Conservation (phyloP, 2,113 vertebrate species). For the Furnarius figulus region DNA sequence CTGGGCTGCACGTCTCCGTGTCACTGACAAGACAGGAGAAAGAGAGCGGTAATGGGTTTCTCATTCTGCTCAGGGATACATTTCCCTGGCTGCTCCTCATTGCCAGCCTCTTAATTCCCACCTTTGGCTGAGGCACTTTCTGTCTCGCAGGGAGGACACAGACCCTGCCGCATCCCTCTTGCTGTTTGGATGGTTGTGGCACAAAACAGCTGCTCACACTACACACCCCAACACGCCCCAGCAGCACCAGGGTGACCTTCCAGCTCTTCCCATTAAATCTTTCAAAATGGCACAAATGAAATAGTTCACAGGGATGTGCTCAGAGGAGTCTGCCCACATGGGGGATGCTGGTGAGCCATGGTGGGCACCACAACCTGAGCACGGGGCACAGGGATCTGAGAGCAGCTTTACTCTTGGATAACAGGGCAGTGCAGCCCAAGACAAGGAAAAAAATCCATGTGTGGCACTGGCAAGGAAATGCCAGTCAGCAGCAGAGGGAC, state of each 20-base stretch:
- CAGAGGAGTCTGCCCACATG: neutral
- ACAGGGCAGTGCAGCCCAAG: fast-evolving
- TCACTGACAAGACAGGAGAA: neutral
- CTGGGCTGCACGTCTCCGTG: neutral
- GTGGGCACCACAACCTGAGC: neutral
- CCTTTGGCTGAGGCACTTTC: neutral
- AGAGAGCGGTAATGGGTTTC: neutral
- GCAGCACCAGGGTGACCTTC: neutral
- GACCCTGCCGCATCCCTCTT: neutral
- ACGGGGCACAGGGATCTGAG: neutral
- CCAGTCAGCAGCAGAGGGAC: neutral
- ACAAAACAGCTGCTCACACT: neutral
- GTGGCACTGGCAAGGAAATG: neutral
- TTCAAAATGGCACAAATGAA: neutral
- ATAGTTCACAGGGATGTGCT: neutral
- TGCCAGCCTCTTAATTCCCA: neutral
- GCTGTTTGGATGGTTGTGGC: neutral
- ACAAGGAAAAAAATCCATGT: fast-evolving
- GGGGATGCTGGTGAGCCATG: neutral
- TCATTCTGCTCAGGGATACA: constrained; percentile 18
- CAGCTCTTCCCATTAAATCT: neutral
- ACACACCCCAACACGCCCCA: neutral
- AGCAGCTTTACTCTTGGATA: neutral
- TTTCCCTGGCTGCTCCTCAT: neutral
- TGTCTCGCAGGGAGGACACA: neutral